A percentile compares a stretch with the other conserved stretches of the same genome.
Conservation (phyloP, 2,888 invertebrate species). For the Pristionchus fissidentatus region DNA sequence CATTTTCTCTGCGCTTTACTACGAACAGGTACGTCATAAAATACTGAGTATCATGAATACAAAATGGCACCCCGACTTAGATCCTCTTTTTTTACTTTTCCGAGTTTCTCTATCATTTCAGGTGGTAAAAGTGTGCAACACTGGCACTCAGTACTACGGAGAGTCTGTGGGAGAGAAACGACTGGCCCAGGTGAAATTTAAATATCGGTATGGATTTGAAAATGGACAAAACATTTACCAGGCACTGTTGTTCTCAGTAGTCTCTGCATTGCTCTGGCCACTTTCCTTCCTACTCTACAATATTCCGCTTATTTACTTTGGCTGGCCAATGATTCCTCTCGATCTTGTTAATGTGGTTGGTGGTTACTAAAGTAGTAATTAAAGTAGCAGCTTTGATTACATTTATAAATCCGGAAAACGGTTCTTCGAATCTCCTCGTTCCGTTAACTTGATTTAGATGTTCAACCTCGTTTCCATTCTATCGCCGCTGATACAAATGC, state of each 20-base stretch:
- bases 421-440: not conserved
- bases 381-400: not conserved
- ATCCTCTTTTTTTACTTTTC: too few species aligned
- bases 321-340: not conserved
- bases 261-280: not conserved
- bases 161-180: too few species aligned
- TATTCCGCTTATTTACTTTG: not conserved
- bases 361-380: too few species aligned
- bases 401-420: not conserved
- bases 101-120: too few species aligned
- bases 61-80: too few species aligned
- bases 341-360: slow-evolving; percentile 17
- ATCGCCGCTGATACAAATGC: not conserved
- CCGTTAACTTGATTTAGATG: not conserved
- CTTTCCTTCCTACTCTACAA: not conserved
- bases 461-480: not conserved
- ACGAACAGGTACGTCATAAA: not conserved
- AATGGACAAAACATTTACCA: not conserved
- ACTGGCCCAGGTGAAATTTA: not conserved
- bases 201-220: not conserved
- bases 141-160: too few species aligned
- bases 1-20: not conserved
- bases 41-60: too few species aligned
- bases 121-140: too few species aligned
- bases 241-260: not conserved